A percentile compares a stretch with the other conserved stretches of the same genome.
These are phyloP conservation scores for Phaenicophaeus curvirostris DNA, from an alignment of 2,797 vertebrate genomes.

Conservation along the genomic window DNA sequence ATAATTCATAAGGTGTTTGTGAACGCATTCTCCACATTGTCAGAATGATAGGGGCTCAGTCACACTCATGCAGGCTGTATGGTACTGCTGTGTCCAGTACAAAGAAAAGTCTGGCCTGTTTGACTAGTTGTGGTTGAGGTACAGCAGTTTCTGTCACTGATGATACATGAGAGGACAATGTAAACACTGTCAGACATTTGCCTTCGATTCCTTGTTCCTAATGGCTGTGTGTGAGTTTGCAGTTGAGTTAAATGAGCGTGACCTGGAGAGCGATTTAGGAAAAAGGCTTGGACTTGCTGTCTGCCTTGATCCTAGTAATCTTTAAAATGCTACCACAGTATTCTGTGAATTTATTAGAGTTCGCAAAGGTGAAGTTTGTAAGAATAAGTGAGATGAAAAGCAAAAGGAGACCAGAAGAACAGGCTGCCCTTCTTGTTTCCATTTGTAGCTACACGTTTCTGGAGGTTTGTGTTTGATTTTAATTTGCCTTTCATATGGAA, in stretches of 20 bases:
- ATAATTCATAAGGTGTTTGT: not conserved
- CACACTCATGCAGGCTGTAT: not conserved
- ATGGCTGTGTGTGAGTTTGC: not conserved
- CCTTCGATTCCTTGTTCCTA: not conserved
- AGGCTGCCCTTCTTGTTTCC: conserved; percentile 41
- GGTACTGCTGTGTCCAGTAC: not conserved
- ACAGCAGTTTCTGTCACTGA: conserved; percentile 12
- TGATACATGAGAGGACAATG: conserved; percentile 21
- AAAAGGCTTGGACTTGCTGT: not conserved
- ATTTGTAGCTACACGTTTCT: conserved; percentile 37
- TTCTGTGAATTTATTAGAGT: not conserved
- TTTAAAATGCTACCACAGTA: not conserved
- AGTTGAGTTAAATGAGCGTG: not conserved
- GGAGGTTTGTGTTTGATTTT: conserved; percentile 34
- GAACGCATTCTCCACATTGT: not conserved
- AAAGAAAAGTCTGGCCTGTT: conserved; percentile 27
- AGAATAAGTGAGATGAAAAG: conserved; percentile 33
- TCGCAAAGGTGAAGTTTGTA: not conserved
- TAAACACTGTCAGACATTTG: conserved; percentile 21
- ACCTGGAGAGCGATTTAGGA: not conserved
- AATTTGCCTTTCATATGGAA: conserved; percentile 44
- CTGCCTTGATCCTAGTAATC: not conserved
- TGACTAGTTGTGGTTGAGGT: conserved; percentile 38
- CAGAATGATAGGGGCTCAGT: not conserved
- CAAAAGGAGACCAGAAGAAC: conserved; percentile 54